Evolutionary conservation across 2,888 invertebrate species (phyloP), one percentile per base, ranked within the genome.

Genomic region (Clanis bilineata): DNA sequence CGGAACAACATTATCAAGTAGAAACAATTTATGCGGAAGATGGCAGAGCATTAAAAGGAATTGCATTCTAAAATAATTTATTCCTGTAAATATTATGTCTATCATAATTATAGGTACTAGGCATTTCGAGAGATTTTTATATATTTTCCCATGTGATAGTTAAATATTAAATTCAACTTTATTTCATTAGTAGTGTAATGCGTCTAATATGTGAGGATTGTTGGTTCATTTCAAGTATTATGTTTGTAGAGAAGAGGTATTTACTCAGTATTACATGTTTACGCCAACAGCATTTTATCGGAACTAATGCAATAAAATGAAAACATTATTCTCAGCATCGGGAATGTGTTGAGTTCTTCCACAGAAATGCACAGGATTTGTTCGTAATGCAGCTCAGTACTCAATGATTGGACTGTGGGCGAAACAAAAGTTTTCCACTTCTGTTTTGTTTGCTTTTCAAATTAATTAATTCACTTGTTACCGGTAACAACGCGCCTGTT

Each of bases 401-500:
- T 61, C 64, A 63, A 69, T 74, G 72, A 73, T 74, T 71, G 69
- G 64, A 58, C 59, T 62, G 55, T 61, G 63, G 62, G 66, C 64
- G 64, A 67, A 70, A 80, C 74, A 73, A 76, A 81, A 83, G 74
- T 77, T 77, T 61, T 63, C 41, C 63, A 56, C 64, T 66, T 65
- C 71, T 70, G 69, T 72, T 79, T 74, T 79, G 79, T 82, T 85
- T 81, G 76, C 70, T 76, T 80, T 77, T 72, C 15, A 77, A 80
- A 76, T 80, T 81, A 80, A 83, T 84, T 82, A 82, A 79, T 81
- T 80, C 74, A 73, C 73, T 72, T 74, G 76, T 74, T 74, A 70
- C 67, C 67, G 67, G 67, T 72, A 73, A 68, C 69, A 67, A 66
- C 63, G 64, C 61, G 64, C 64, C 67, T 62, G 71, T 72, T 36